Percentiles rank a stretch among this genome's conserved stretches.
phyloP scores from a whole-genome alignment of 1,140 invertebrate genomes.

The Tetranychus urticae region DNA sequence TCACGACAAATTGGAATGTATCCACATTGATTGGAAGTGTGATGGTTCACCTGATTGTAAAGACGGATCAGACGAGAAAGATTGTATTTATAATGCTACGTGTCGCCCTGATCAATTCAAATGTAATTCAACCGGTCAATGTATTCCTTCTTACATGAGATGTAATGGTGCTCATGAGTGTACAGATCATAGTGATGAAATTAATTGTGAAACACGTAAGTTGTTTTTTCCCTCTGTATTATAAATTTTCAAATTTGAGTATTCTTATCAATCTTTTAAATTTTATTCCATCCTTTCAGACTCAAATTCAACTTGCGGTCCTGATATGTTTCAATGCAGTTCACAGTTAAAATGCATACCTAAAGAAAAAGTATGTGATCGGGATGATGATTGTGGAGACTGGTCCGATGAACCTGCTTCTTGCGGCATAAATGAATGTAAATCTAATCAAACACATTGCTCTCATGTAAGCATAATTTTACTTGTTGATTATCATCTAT shows the following conservation, averaged over 20 bases:
- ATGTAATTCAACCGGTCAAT: constrained; percentile 31
- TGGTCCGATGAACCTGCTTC: constrained; percentile 15
- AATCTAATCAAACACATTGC: neutral
- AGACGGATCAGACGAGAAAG: constrained; percentile 16
- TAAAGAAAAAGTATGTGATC: neutral
- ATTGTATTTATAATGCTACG: constrained; percentile 21
- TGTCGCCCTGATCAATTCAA: constrained; percentile 31
- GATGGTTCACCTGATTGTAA: constrained; percentile 13
- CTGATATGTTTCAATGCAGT: neutral
- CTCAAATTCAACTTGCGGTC: neutral
- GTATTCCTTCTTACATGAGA: constrained; percentile 27
- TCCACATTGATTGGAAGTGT: neutral
- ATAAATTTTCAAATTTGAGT: no score
- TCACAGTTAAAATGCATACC: neutral
- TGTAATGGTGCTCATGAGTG: neutral
- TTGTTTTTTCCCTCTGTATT: no score
- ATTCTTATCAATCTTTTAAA: no score
- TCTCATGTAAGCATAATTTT: neutral
- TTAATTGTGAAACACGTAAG: neutral
- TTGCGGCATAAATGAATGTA: constrained; percentile 20
- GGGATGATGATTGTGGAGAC: constrained; percentile 28
- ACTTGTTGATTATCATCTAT: no score
- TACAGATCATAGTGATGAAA: neutral
- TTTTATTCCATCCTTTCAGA: no score
- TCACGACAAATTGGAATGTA: neutral